phyloP scores from a whole-genome alignment of 2,797 vertebrate genomes.

The Acridotheres tristis region DNA sequence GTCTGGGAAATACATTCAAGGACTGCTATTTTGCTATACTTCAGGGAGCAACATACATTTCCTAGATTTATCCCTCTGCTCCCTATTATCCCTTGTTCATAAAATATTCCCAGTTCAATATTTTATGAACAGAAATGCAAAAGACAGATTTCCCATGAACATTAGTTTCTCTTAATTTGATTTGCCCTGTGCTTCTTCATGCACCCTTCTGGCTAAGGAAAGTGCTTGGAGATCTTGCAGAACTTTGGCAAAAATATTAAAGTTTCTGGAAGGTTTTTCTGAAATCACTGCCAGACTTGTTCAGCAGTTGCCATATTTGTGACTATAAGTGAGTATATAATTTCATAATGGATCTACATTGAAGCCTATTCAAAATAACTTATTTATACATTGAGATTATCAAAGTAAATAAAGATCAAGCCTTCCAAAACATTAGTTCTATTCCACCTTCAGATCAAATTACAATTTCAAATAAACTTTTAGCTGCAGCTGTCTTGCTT shows the following conservation, averaged over 20 bases:
- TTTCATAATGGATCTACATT: background rate
- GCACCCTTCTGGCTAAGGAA: background rate
- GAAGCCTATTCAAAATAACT: background rate
- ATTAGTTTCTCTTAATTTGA: background rate
- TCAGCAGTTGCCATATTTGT: background rate
- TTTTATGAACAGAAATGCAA: background rate
- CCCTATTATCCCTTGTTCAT: background rate
- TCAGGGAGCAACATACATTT: background rate
- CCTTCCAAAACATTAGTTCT: background rate
- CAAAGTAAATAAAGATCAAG: background rate
- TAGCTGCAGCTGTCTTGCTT: background rate
- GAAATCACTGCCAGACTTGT: background rate
- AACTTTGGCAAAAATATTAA: background rate
- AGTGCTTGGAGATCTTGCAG: background rate
- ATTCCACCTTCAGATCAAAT: background rate
- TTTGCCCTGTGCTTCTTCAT: background rate
- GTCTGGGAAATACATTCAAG: background rate
- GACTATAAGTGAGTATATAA: background rate
- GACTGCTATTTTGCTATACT: background rate
- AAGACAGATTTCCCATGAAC: background rate
- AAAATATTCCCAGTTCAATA: background rate
- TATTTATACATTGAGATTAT: background rate
- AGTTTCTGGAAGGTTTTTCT: conserved; percentile 7
- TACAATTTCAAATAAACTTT: background rate
- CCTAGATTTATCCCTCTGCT: background rate